Evolutionary conservation across 2,113 vertebrate genomes (phyloP), one percentile per base, ranked within the genome.

Genomic region (Syngnathus typhle): DNA sequence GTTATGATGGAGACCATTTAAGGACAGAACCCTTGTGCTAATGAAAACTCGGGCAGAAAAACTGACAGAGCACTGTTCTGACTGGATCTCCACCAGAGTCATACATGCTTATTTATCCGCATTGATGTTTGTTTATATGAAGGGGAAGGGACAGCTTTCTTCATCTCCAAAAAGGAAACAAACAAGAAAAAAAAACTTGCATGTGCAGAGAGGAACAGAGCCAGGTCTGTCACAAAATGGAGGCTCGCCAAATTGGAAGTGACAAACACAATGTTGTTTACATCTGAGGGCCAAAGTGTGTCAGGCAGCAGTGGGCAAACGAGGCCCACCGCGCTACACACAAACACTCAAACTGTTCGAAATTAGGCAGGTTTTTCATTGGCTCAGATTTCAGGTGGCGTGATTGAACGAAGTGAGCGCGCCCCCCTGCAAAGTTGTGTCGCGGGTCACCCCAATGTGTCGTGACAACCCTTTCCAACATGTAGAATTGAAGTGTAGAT

Each of bases 251-350:
- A 89, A 90, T 88, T 75, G 70, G 78, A 87, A 70, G 83, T 86
- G 90, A 89, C 86, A 87, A 89, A 87, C 79, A 83, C 79, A 85
- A 86, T 86, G 77, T 83, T 87, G 86, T 85, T 88, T 87, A 83
- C 75, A 76, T 76, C 47, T 74, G 67, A 38, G 60, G 60, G 82
- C 76, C 64, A 63, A 72, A 66, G 59, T 21, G 60, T 23, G 59
- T 36, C 41, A 60, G 67, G 76, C 55, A 23, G 36, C 43, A 72
- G 59, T 58, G 52, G 43, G n/a, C 62, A 64, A 79, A 84, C 73
- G 80, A 85, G 81, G 79, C 69, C 71, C 64, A 6, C 67, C 74
- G 73, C 72, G 69, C 73, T 3, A 78, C 18, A 32, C 21, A 47
- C 46, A 18, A 27, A 47, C 21, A 59, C 23, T n/a, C 36, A 61